phyloP scores from a whole-genome alignment of 2,113 vertebrate species.

The Trogon surrucura region DNA sequence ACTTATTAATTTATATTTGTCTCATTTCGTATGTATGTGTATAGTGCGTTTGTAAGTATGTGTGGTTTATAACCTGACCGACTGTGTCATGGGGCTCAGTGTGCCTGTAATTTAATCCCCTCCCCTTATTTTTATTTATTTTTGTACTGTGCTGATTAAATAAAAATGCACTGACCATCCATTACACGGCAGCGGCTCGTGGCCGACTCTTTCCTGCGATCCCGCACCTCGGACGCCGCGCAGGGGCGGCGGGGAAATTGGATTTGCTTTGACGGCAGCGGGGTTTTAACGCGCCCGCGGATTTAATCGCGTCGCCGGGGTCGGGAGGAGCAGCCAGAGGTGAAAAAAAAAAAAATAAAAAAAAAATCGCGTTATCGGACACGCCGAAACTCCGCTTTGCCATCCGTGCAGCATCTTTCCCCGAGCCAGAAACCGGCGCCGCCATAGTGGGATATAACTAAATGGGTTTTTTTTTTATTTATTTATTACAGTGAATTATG shows the following conservation, averaged over 20 bases:
- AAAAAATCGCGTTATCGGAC: neutral
- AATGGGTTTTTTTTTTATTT: neutral
- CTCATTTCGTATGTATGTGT: slow-evolving; percentile 81
- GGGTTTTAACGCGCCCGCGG: neutral
- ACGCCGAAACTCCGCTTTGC: neutral
- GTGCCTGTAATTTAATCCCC: slow-evolving; percentile 85
- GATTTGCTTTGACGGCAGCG: neutral
- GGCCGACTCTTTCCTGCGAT: slow-evolving; percentile 14
- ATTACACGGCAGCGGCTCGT: slow-evolving; percentile 51
- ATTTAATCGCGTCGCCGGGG: neutral
- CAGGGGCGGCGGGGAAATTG: neutral
- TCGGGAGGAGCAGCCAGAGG: neutral
- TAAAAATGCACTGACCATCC: slow-evolving; percentile 97
- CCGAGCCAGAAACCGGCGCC: neutral
- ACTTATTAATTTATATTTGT: slow-evolving; percentile 82
- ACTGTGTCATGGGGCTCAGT: slow-evolving; percentile 77
- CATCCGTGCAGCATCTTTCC: rapidly evolving
- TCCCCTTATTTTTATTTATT: slow-evolving; percentile 99
- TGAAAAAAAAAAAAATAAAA: neutral
- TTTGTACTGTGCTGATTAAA: slow-evolving; percentile 99
- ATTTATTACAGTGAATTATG: slow-evolving; percentile 33
- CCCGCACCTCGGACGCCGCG: neutral
- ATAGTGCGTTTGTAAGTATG: slow-evolving; percentile 81
- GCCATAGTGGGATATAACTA: neutral
- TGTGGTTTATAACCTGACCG: slow-evolving; percentile 83